Conservation (phyloP, 1,140 invertebrate species). For the Drosophila orosa region DNA sequence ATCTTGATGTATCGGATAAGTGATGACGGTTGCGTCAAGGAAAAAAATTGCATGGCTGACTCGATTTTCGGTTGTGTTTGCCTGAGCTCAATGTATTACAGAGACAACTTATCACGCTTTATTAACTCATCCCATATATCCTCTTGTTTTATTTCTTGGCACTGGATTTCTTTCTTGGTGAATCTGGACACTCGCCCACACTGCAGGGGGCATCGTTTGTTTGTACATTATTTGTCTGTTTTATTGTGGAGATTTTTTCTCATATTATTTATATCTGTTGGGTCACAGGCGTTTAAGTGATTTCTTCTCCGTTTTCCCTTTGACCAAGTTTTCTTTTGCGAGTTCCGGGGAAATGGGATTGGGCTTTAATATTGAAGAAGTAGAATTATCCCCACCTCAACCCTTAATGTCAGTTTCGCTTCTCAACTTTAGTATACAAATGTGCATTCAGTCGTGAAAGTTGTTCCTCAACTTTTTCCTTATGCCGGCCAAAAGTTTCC, state of each 20-base stretch:
- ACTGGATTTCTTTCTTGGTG: neutral
- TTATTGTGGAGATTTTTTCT: slow-evolving; percentile 32
- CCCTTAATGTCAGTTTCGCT: slow-evolving; percentile 8
- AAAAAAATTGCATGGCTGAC: slow-evolving; percentile 8
- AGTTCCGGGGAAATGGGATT: slow-evolving; percentile 3
- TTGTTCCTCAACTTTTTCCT: slow-evolving; percentile 30
- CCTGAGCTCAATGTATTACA: slow-evolving; percentile 55
- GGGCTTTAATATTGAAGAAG: slow-evolving; percentile 24
- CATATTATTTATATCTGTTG: slow-evolving; percentile 29
- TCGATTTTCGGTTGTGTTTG: slow-evolving; percentile 39
- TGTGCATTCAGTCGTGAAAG: slow-evolving; percentile 39
- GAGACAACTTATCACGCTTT: slow-evolving; percentile 68
- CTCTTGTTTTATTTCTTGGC: slow-evolving; percentile 25
- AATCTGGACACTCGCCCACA: slow-evolving; percentile 29
- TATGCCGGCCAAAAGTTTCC: slow-evolving; percentile 26
- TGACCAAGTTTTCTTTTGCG: slow-evolving; percentile 20
- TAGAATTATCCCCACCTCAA: slow-evolving; percentile 21
- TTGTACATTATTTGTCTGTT: slow-evolving; percentile 35
- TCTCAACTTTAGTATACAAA: slow-evolving; percentile 16
- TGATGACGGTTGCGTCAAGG: slow-evolving; percentile 41
- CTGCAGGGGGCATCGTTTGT: slow-evolving; percentile 39
- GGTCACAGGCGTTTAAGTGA: slow-evolving; percentile 51
- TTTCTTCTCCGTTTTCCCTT: slow-evolving; percentile 22
- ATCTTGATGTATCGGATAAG: slow-evolving; percentile 44
- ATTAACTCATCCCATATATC: slow-evolving; percentile 48